Conservation (phyloP, 2,797 vertebrate species). For the Scomberomorus guttatus region DNA sequence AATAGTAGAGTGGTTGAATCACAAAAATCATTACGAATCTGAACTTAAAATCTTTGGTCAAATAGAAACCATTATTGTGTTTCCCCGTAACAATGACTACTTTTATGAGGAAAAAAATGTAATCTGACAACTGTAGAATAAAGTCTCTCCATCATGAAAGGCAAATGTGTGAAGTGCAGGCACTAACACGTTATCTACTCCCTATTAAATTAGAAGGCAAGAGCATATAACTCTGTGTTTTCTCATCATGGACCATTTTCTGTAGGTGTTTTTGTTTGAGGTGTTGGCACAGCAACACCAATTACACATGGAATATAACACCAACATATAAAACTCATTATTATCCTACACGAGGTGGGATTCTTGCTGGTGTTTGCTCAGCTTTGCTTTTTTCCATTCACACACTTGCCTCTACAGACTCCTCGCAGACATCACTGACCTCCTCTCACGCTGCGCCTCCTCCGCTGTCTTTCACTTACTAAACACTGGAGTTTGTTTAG, state of each 20-base stretch:
- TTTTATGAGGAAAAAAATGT: conserved; percentile 11
- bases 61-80: conserved; percentile 28
- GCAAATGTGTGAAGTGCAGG: background rate
- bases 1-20: conserved; percentile 30
- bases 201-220: conserved; percentile 30
- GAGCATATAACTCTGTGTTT: conserved; percentile 59
- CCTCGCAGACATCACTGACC: conserved; percentile 65
- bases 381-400: conserved; percentile 84
- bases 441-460: conserved; percentile 66
- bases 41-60: conserved; percentile 28
- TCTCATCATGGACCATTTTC: conserved; percentile 72
- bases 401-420: conserved; percentile 71
- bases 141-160: conserved; percentile 12
- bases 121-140: conserved; percentile 9
- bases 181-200: conserved; percentile 18
- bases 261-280: conserved; percentile 82
- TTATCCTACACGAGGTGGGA: conserved; percentile 82
- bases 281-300: conserved; percentile 84
- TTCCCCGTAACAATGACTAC: conserved; percentile 15
- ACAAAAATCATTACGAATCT: conserved; percentile 43
- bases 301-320: conserved; percentile 78
- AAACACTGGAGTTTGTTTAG: conserved; percentile 79
- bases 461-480: conserved; percentile 75
- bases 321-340: conserved; percentile 79
- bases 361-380: conserved; percentile 83